A percentile compares a stretch with the other conserved stretches of the same genome.
These are phyloP conservation scores for Zalophus californianus DNA, from an alignment of 2,797 vertebrate genomes.

Conservation along the genomic window DNA sequence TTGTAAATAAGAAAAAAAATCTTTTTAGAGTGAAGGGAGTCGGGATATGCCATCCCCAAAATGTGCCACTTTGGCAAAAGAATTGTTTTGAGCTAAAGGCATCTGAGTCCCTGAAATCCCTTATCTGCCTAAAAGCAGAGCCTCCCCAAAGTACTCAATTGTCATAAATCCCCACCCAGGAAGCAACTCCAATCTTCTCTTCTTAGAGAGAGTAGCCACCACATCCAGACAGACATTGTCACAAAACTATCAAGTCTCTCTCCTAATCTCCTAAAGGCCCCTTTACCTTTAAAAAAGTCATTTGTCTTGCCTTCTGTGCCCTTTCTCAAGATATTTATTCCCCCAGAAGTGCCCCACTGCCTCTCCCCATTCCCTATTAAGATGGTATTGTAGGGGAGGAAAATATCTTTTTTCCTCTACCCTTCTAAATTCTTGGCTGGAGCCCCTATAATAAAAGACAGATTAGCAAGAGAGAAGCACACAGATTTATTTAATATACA, in stretches of 20 bases:
- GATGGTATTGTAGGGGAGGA: neutral
- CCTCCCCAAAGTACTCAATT: neutral
- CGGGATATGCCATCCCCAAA: neutral
- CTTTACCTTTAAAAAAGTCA: neutral
- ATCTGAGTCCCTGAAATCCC: constrained; percentile 37
- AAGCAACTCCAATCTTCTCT: neutral
- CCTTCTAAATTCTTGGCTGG: neutral
- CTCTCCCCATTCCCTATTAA: neutral
- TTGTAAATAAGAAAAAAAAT: neutral
- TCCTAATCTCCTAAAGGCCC: neutral
- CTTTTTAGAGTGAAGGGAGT: neutral
- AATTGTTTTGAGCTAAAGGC: neutral
- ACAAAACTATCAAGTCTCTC: neutral
- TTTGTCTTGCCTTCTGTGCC: neutral
- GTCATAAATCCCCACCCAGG: neutral
- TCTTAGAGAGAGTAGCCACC: neutral
- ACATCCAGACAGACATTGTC: neutral
- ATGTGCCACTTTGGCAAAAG: neutral
- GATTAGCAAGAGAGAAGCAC: neutral
- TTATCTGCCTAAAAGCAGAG: constrained; percentile 2
- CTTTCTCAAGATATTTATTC: neutral
- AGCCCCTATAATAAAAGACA: neutral
- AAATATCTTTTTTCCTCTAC: neutral
- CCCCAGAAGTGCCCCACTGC: neutral
- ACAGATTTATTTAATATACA: neutral